phyloP scores from a whole-genome alignment of 1,140 invertebrate species.

The Lepidurus packardi region DNA sequence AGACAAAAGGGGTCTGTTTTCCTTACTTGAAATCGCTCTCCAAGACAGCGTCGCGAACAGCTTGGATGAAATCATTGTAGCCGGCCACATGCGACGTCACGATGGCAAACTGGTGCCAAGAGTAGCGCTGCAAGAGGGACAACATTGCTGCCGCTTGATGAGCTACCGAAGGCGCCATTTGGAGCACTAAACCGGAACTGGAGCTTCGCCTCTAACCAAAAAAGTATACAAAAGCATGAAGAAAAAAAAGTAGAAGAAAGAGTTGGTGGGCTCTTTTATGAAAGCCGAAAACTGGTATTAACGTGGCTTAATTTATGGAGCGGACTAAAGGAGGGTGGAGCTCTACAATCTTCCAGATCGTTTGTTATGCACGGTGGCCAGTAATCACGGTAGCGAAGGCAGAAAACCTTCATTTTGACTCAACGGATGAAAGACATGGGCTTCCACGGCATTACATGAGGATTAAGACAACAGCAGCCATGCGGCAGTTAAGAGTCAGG shows the following conservation, averaged over 20 bases:
- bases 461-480: neutral
- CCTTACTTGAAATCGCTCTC: constrained; percentile 72
- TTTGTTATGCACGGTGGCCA: neutral
- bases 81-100: constrained; percentile 77
- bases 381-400: neutral
- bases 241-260: constrained; percentile 18
- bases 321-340: neutral
- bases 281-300: neutral
- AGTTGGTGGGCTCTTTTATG: neutral
- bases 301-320: neutral
- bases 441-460: neutral
- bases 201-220: constrained; percentile 54
- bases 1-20: neutral
- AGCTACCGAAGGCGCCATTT: constrained; percentile 85
- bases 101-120: constrained; percentile 93
- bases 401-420: constrained; percentile 4
- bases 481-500: neutral
- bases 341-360: neutral
- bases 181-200: constrained; percentile 74
- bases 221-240: neutral
- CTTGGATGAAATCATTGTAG: constrained; percentile 89
- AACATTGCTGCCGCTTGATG: constrained; percentile 66
- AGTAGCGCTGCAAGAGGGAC: constrained; percentile 85
- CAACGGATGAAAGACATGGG: neutral
- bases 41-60: constrained; percentile 75